phyloP scores from a whole-genome alignment of 2,113 vertebrate genomes.

The Dicrurus megarhynchus region DNA sequence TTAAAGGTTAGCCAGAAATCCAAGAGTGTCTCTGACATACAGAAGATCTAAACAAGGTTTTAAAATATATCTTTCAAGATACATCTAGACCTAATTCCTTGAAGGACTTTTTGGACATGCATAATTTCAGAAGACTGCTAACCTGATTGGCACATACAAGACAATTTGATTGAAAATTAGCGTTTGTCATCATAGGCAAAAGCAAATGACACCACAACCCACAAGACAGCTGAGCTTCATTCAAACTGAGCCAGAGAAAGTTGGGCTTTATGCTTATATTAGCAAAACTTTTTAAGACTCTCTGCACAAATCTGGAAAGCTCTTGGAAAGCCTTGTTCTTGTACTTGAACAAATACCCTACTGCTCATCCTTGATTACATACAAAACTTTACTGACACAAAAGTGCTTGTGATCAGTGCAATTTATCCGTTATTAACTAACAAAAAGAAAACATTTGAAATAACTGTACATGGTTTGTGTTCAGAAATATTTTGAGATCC shows the following conservation, averaged over 20 bases:
- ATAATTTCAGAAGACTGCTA: not conserved
- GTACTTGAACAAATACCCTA: not conserved
- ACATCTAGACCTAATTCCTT: not conserved
- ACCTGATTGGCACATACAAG: not conserved
- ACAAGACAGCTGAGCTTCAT: not conserved
- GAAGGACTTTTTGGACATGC: not conserved
- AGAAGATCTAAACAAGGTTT: not conserved
- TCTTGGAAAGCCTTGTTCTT: not conserved
- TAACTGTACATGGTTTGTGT: not conserved
- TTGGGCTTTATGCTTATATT: not conserved
- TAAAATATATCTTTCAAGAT: not conserved
- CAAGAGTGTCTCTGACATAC: not conserved
- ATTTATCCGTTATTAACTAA: not conserved
- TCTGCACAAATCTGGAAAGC: not conserved
- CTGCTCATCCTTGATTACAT: not conserved
- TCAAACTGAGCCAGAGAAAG: not conserved
- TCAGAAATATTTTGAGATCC: not conserved
- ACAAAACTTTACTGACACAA: not conserved
- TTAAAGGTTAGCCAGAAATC: not conserved
- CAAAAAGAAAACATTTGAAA: not conserved
- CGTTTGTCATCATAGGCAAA: not conserved
- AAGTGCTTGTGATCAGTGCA: not conserved
- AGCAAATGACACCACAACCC: not conserved
- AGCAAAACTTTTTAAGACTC: not conserved
- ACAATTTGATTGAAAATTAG: not conserved